A percentile compares a stretch with the other conserved stretches of the same genome.
phyloP scores from a whole-genome alignment of 2,113 vertebrate genomes.

The Dissostichus mawsoni region DNA sequence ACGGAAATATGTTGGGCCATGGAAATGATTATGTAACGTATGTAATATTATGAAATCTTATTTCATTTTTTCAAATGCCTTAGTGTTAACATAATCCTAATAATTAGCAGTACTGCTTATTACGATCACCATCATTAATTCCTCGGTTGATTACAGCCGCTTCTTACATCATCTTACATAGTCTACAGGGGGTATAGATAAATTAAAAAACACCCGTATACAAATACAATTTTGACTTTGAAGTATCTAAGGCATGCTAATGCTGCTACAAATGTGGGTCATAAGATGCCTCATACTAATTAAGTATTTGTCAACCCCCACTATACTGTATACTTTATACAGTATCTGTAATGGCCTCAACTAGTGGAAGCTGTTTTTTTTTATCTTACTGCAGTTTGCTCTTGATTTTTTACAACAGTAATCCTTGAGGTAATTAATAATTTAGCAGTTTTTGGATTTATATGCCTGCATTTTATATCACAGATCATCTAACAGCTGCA shows the following conservation, averaged over 20 bases:
- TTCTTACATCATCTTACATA: constrained; percentile 7
- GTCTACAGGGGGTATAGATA: constrained; percentile 16
- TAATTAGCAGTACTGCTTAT: neutral
- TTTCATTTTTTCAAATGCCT: neutral
- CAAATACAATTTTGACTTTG: constrained; percentile 41
- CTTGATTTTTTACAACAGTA: constrained; percentile 11
- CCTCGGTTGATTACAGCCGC: neutral
- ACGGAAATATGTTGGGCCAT: neutral
- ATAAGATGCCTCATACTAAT: constrained; percentile 45
- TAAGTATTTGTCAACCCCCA: constrained; percentile 33
- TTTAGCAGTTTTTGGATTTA: constrained; percentile 7
- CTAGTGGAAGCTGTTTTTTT: neutral
- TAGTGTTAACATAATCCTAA: neutral
- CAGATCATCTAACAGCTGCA: neutral
- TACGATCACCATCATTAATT: neutral
- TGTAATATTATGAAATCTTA: neutral
- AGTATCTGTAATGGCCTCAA: constrained; percentile 21
- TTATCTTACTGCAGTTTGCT: constrained; percentile 6
- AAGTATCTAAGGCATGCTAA: constrained; percentile 46
- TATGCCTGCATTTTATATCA: neutral
- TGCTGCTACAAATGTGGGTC: constrained; percentile 55
- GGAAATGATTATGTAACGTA: neutral
- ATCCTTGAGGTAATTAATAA: constrained; percentile 21
- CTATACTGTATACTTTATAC: constrained; percentile 41
- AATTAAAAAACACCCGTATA: neutral